Percentiles rank a stretch among this genome's conserved stretches.
Conservation (phyloP, 2,888 invertebrate genomes). For the Hybos culiciformis region DNA sequence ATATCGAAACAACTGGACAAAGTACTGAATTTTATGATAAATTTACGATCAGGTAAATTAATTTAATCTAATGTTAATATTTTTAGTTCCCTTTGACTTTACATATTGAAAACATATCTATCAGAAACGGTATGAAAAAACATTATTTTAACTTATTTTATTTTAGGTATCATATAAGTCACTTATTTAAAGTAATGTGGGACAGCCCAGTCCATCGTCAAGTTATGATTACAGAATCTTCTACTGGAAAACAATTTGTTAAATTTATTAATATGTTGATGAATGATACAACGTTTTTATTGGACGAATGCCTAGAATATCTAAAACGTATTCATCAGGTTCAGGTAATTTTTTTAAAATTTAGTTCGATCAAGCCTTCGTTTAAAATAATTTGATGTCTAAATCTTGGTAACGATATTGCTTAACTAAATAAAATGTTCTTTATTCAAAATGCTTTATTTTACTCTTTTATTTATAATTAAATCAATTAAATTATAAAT, state of each 20-base stretch:
- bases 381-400: too few relatives aligned
- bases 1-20: conserved; percentile 93
- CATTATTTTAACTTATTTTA: not conserved
- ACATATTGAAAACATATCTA: not conserved
- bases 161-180: conserved; percentile 77
- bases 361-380: too few relatives aligned
- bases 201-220: conserved; percentile 72
- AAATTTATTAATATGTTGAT: conserved; percentile 94
- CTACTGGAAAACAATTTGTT: conserved; percentile 82
- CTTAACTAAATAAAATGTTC: too few relatives aligned
- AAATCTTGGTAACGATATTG: too few relatives aligned
- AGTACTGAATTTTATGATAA: conserved; percentile 99
- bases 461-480: too few relatives aligned
- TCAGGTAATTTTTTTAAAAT: conserved; percentile 54
- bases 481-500: too few relatives aligned
- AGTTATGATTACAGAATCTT: conserved; percentile 82
- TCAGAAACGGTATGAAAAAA: not conserved
- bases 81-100: not conserved
- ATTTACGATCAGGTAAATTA: conserved; percentile 79
- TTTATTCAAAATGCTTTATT: too few relatives aligned
- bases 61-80: not conserved
- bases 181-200: conserved; percentile 95
- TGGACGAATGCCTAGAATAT: conserved; percentile 91
- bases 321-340: conserved; percentile 77
- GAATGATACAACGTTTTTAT: conserved; percentile 93